These are phyloP conservation scores for Bicyclus anynana DNA, from an alignment of 1,140 invertebrate species.

Conservation along the genomic window DNA sequence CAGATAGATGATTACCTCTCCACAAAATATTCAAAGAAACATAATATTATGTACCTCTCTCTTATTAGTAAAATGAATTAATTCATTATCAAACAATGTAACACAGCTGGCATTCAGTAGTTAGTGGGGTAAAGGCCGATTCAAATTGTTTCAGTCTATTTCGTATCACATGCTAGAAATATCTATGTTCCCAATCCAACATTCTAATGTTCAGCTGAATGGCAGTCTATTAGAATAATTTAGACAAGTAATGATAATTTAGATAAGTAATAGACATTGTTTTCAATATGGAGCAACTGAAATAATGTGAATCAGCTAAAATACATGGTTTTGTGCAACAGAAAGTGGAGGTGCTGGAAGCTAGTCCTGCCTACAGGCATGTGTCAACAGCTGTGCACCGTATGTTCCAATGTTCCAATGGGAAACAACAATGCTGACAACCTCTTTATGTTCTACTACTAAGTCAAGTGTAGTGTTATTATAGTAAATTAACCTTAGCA, in stretches of 20 bases:
- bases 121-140: slow-evolving; percentile 8
- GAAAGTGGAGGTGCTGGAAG: neutral
- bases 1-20: neutral
- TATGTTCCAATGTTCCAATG: neutral
- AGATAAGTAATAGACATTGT: too few species aligned
- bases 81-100: slow-evolving; percentile 13
- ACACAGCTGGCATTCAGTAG: slow-evolving; percentile 2
- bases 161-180: too few species aligned
- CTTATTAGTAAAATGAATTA: neutral
- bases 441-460: neutral
- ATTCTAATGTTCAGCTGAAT: too few species aligned
- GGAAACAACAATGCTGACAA: neutral
- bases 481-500: neutral
- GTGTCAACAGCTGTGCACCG: neutral
- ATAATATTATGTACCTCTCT: neutral
- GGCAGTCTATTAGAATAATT: too few species aligned
- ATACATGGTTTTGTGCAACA: neutral
- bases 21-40: too few species aligned
- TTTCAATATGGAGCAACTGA: neutral
- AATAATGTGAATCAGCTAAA: neutral
- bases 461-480: neutral
- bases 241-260: too few species aligned
- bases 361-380: neutral
- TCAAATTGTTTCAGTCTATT: neutral
- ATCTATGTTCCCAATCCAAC: too few species aligned